A percentile compares a stretch with the other conserved stretches of the same genome.
phyloP scores from a whole-genome alignment of 2,888 invertebrate genomes.

The Homarus gammarus region DNA sequence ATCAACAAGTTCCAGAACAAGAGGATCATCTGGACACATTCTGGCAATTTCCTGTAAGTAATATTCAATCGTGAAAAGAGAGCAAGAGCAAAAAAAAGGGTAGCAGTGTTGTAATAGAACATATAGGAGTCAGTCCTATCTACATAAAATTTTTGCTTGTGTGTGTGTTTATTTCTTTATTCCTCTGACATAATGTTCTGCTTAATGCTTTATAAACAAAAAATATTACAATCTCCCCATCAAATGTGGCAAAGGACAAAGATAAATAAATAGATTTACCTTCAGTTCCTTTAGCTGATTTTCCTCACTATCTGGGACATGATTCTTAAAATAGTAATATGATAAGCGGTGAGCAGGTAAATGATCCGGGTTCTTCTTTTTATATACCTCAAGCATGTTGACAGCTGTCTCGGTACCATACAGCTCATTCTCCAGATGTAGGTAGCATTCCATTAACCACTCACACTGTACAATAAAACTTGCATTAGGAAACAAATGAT shows the following conservation, averaged over 20 bases:
- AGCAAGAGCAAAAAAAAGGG: too few relatives aligned
- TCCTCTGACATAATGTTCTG: too few relatives aligned
- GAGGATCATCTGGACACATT: slow-evolving; percentile 12
- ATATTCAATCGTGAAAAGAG: too few relatives aligned
- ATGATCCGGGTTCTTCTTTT: neutral
- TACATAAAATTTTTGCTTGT: too few relatives aligned
- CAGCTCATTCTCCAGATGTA: neutral
- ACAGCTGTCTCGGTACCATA: neutral
- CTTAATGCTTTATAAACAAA: too few relatives aligned
- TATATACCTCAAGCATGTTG: neutral
- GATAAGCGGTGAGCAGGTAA: neutral
- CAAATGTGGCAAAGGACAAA: too few relatives aligned
- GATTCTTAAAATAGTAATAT: neutral
- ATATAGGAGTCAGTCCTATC: too few relatives aligned
- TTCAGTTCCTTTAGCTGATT: neutral
- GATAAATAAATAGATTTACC: neutral
- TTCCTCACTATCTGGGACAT: neutral
- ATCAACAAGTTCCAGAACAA: neutral
- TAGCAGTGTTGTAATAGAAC: too few relatives aligned
- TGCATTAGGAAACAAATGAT: too few relatives aligned
- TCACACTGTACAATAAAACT: neutral
- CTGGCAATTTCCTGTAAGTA: neutral
- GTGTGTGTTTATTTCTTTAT: too few relatives aligned
- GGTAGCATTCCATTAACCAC: neutral
- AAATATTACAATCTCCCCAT: too few relatives aligned